phyloP scores from a whole-genome alignment of 2,797 vertebrate genomes.

The Trichosurus vulpecula region DNA sequence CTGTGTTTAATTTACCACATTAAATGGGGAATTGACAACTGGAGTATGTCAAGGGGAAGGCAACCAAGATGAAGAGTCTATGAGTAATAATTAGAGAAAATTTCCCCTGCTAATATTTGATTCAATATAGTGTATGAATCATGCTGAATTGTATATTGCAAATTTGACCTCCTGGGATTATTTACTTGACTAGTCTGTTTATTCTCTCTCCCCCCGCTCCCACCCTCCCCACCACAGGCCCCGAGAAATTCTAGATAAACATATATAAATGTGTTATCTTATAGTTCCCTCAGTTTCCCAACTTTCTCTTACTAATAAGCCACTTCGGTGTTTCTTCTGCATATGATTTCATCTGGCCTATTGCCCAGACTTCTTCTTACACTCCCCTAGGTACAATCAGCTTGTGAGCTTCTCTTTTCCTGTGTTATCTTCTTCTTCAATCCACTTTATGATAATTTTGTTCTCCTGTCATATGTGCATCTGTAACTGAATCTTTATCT shows the following conservation, averaged over 20 bases:
- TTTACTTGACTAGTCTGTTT: not conserved
- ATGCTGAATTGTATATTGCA: not conserved
- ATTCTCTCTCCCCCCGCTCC: not conserved
- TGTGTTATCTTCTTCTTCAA: not conserved
- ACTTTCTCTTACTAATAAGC: not conserved
- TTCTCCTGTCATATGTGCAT: not conserved
- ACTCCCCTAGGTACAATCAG: not conserved
- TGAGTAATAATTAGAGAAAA: not conserved
- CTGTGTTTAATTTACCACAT: not conserved
- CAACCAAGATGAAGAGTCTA: not conserved
- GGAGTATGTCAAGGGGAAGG: not conserved
- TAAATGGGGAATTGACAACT: not conserved
- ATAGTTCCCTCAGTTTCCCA: not conserved
- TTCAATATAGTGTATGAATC: not conserved
- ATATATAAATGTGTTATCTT: not conserved
- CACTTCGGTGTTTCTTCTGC: not conserved
- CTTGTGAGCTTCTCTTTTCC: not conserved
- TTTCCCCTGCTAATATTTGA: not conserved
- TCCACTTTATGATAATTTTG: not conserved
- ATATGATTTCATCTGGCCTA: not conserved
- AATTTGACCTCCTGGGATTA: not conserved
- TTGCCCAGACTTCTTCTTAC: not conserved
- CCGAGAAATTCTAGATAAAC: not conserved
- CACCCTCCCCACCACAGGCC: not conserved
- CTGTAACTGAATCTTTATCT: not conserved